A percentile compares a stretch with the other conserved stretches of the same genome.
phyloP scores from a whole-genome alignment of 2,113 vertebrate species.

The Rhodinocichla rosea region DNA sequence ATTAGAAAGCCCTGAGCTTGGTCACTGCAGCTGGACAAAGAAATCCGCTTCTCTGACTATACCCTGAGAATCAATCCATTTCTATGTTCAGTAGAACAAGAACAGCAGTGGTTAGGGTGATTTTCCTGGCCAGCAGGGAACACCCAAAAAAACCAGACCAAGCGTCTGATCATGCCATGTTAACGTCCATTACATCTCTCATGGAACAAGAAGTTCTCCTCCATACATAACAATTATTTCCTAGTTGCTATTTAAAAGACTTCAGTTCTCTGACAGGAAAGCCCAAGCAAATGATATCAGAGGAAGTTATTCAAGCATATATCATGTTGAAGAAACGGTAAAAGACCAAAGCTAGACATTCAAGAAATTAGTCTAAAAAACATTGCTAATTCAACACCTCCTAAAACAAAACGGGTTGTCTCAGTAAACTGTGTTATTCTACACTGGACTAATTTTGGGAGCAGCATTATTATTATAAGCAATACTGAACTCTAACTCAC shows the following conservation, averaged over 20 bases:
- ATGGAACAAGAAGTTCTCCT: rapidly evolving
- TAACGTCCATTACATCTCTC: not conserved
- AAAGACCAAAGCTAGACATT: not conserved
- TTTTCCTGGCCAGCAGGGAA: not conserved
- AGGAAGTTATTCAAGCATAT: not conserved
- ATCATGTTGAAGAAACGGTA: not conserved
- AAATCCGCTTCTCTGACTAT: not conserved
- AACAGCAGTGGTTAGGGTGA: not conserved
- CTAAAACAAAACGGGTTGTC: not conserved
- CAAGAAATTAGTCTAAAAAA: not conserved
- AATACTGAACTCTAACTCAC: not conserved
- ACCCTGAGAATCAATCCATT: not conserved
- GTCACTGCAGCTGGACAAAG: not conserved
- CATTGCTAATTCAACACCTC: not conserved
- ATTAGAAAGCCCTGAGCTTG: not conserved
- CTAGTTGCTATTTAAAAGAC: not conserved
- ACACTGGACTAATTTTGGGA: not conserved
- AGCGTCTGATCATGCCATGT: not conserved
- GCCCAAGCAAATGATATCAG: not conserved
- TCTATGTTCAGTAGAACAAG: not conserved
- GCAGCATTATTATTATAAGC: not conserved
- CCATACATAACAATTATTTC: not conserved
- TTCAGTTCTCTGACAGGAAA: not conserved
- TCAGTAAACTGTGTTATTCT: not conserved
- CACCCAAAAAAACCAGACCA: not conserved